Evolutionary conservation across 2,113 vertebrate genomes (phyloP).

Genomic region (Galeopterus variegatus): DNA sequence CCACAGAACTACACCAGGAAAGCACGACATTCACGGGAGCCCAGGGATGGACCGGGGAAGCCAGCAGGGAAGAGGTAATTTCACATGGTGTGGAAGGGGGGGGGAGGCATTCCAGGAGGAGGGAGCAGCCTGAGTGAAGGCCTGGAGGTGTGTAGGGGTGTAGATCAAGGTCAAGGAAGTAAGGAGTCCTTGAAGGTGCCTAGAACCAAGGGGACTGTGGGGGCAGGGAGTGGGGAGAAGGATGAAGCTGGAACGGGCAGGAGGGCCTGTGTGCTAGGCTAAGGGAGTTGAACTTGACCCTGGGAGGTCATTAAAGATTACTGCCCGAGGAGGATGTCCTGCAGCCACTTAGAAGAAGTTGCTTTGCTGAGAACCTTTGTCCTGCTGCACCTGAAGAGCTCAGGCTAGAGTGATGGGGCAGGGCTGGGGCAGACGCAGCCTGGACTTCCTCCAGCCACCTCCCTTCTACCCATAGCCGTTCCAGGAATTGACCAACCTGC

Average conservation of each 20-base stretch:
- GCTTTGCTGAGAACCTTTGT: not conserved
- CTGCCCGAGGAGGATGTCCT: not conserved
- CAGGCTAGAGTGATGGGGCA: not conserved
- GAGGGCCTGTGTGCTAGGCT: not conserved
- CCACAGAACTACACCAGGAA: not conserved
- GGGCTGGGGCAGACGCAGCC: no score
- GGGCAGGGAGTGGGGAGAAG: no score
- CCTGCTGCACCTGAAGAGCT: not conserved
- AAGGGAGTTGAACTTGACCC: not conserved
- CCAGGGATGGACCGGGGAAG: no score
- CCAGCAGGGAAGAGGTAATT: no score
- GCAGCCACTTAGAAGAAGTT: not conserved
- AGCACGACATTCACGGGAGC: rapidly evolving
- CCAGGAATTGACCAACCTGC: not conserved
- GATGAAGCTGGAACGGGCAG: no score
- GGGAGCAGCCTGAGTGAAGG: not conserved
- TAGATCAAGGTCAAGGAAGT: no score
- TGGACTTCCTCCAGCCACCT: not conserved
- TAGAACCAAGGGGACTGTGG: no score
- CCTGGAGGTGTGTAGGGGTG: not conserved
- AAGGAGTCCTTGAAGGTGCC: no score
- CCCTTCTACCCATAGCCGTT: not conserved
- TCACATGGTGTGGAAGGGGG: not conserved
- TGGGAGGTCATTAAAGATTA: not conserved
- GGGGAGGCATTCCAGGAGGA: not conserved